Evolutionary conservation across 2,888 invertebrate genomes (phyloP).

Genomic region (Parascotia fuliginaria): DNA sequence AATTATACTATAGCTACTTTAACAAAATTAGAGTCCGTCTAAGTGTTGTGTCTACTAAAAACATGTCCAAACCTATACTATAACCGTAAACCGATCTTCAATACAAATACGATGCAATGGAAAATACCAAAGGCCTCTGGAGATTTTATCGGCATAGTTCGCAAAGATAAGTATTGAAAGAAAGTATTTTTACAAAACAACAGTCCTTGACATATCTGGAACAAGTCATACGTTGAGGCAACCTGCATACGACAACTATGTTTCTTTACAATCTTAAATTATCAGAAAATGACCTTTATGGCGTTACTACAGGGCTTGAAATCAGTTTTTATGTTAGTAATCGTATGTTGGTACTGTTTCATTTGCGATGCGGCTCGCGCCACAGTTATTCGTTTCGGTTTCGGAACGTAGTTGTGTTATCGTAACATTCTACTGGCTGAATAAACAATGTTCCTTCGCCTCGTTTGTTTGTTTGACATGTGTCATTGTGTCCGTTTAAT

Average conservation of each 20-base stretch:
- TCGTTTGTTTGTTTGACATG: slow-evolving; percentile 49
- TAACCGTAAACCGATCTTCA: too few species aligned
- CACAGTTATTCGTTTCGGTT: slow-evolving; percentile 68
- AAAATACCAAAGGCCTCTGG: slow-evolving; percentile 27
- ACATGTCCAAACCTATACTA: too few species aligned
- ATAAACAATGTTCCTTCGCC: slow-evolving; percentile 66
- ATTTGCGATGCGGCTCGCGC: slow-evolving; percentile 72
- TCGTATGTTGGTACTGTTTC: slow-evolving; percentile 45
- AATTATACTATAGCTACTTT: too few species aligned
- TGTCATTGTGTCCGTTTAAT: slow-evolving; percentile 41
- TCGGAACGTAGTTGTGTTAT: slow-evolving; percentile 55
- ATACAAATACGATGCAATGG: slow-evolving; percentile 9
- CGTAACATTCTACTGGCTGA: slow-evolving; percentile 70
- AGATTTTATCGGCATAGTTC: slow-evolving; percentile 36
- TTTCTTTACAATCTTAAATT: slow-evolving; percentile 23
- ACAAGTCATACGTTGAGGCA: slow-evolving; percentile 63
- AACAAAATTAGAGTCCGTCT: too few species aligned
- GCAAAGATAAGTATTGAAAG: slow-evolving; percentile 59
- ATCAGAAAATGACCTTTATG: slow-evolving; percentile 29
- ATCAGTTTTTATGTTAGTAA: slow-evolving; percentile 19
- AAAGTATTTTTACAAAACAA: slow-evolving; percentile 70
- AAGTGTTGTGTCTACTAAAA: too few species aligned
- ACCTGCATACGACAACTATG: slow-evolving; percentile 47
- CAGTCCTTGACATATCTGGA: slow-evolving; percentile 79
- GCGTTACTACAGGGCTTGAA: slow-evolving; percentile 29